phyloP scores from a whole-genome alignment of 2,797 vertebrate species.

The Bradypodion pumilum region DNA sequence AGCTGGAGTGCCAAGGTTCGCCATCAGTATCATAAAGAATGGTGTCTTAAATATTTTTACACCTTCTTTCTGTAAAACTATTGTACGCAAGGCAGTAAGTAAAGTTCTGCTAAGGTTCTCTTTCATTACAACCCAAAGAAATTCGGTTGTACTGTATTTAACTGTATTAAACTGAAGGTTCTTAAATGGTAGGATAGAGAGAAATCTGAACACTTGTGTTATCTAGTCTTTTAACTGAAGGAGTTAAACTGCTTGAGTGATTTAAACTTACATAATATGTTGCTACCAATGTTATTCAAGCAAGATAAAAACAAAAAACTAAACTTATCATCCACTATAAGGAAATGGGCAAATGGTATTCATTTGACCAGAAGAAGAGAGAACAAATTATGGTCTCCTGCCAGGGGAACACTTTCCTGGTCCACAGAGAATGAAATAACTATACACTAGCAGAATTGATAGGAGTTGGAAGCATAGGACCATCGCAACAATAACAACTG shows the following conservation, averaged over 20 bases:
- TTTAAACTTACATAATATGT: not conserved
- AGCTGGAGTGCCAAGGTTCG: no score
- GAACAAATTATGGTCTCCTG: slow-evolving; percentile 19
- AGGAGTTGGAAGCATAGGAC: not conserved
- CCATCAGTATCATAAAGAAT: no score
- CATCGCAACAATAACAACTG: not conserved
- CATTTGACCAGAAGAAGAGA: not conserved
- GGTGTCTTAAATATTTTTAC: no score
- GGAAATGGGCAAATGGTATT: slow-evolving; percentile 11
- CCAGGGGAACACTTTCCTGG: not conserved
- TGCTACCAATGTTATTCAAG: not conserved
- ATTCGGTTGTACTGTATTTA: not conserved
- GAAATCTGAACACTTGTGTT: not conserved
- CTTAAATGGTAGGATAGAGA: not conserved
- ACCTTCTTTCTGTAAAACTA: no score
- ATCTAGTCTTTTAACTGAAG: not conserved
- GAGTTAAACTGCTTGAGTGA: not conserved
- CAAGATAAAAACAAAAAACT: not conserved
- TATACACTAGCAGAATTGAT: not conserved
- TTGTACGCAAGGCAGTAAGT: no score
- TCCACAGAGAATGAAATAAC: not conserved
- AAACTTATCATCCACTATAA: slow-evolving; percentile 10
- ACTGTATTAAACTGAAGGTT: no score
- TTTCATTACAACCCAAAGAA: not conserved
- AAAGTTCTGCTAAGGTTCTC: no score